Base-by-base conservation (phyloP, 1,140 invertebrate species). In the Himalopsyche phryganea region DNA sequence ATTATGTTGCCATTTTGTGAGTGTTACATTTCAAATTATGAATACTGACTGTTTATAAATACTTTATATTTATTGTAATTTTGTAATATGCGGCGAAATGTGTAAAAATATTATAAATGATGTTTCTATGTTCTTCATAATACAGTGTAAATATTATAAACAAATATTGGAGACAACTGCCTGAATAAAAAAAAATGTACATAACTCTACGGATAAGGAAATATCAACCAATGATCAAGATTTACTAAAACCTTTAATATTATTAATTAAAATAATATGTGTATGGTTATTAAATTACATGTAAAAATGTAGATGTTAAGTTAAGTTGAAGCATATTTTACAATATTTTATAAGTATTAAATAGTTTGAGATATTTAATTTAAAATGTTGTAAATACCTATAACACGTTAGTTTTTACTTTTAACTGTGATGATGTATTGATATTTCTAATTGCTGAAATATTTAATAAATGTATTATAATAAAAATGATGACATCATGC, bases 401-500 rank as follows among this genome's bases (percentile, higher is more conserved):
- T 53, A 41, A 63, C 28, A 56, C 50, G 14, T 48, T 64, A 64
- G 61, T 60, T 56, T 53, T 63, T 64, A 64, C 52, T 60, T 64
- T 64, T 63, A 64, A 64, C 61, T 64, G 61, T 64, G 61, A 64
- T 64, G 61, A 63, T 63, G 61, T 63, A 59, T 59, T 56, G 19
- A 58, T 58, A 63, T 63, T 58, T 59, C 51, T 58, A 56, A 53
- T 55, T 55, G 18, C 52, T 64, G 45, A 60, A 57, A 51, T 46
- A 47, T 45, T 13, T 50, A 45, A 50, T 63, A 42, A 63, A 64
- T 64, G 61, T 60, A 64, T 49, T 49, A 64, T 58, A 60, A 64
- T 53, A 54, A 55, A 36, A 35, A 45, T 28, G 23, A 28, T 28
- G 41, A 52, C 38, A 40, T 40, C 38, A 40, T 40, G 15, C 38